phyloP scores from a whole-genome alignment of 1,140 invertebrate species.

The Zophobas atratus region DNA sequence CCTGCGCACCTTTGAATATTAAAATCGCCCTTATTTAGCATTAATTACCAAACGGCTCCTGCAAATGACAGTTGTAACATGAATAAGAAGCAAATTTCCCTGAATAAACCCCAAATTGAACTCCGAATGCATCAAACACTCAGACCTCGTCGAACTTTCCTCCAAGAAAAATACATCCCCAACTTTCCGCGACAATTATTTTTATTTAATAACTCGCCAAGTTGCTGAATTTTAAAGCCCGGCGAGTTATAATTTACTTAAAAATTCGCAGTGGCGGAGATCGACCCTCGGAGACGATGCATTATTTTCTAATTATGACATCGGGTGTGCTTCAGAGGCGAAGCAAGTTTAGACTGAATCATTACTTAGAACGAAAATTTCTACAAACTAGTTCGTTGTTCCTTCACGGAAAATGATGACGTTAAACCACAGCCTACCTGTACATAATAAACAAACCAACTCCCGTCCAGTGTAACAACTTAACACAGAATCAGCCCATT shows the following conservation, averaged over 20 bases:
- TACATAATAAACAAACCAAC: no score
- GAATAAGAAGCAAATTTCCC: constrained; percentile 13
- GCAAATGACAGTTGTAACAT: constrained; percentile 24
- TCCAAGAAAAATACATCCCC: constrained; percentile 1
- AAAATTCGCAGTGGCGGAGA: neutral
- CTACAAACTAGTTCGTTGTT: no score
- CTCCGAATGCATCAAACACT: neutral
- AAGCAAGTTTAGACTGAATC: no score
- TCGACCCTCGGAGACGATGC: no score
- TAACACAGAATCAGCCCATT: no score
- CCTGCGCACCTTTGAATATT: neutral
- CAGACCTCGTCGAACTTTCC: constrained; percentile 2
- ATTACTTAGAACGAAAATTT: no score
- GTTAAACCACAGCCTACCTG: no score
- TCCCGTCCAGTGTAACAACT: no score
- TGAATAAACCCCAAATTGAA: constrained; percentile 13
- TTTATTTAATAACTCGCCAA: constrained; percentile 1
- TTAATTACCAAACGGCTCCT: constrained; percentile 20
- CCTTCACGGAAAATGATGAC: no score
- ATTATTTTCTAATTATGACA: no score
- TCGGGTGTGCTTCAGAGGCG: no score
- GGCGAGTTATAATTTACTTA: neutral
- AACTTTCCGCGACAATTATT: constrained; percentile 4
- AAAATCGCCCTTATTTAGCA: constrained; percentile 13
- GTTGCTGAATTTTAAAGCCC: neutral